Base-by-base conservation (phyloP, 2,797 vertebrate species). In the Brachyrhaphis roseni region DNA sequence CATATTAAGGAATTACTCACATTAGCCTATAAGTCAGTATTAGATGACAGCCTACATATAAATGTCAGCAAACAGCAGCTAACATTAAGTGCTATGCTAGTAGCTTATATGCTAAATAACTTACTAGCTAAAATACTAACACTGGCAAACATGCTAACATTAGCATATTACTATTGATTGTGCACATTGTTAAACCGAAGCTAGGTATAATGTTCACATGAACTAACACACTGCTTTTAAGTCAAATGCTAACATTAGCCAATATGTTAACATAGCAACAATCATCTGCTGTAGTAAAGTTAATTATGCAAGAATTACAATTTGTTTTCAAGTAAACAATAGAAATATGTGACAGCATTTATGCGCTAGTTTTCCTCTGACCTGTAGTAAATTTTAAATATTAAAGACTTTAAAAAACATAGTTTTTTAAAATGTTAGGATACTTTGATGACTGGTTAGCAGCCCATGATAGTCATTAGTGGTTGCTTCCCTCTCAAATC, bases 401-500 rank as follows among this genome's bases (percentile, higher is more conserved):
- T 36, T 20, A 36, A 28, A 36, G 59, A 2, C 11, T 36, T 62
- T 34, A 34, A 34, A 62, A 34, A 13, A 34, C 57, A n/a, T 12
- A 31, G 28, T 31, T 62, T 36, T 34, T 64, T 18, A 36, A 64
- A 64, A 34, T 3, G 31, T 36, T 36, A 34, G 31, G 8, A 36
- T 36, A 36, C 34, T 64, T 2, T 64, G 62, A 64, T 36, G 31
- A 36, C 59, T 36, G 15, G 31, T 64, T 36, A 36, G 31, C 59
- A 18, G 59, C 16, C 7, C 16, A 3, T 20, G 2, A 18, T 10
- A 20, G 3, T 36, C 34, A 70, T 43, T 23, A 78, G 78, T 28
- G 12, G 64, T 77, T 74, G 45, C 74, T 81, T 70, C 51, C 46
- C 41, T 43, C 74, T 46, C 41, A 79, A 66, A 78, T 72, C 28